Base-by-base conservation (phyloP, 1,140 invertebrate species). In the Drosophila melanogaster region DNA sequence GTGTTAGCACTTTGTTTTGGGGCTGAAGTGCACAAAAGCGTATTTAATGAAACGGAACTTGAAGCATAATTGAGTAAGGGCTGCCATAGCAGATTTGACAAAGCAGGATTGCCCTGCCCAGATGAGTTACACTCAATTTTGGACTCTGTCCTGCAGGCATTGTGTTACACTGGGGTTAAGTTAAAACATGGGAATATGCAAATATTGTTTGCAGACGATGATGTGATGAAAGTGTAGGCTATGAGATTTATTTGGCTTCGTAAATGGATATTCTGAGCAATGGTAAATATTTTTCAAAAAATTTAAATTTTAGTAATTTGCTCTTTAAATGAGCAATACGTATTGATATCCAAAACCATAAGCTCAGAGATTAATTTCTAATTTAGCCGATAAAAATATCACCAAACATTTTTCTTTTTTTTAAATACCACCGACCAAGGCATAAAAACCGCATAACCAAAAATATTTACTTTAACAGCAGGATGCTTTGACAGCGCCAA, bases 31-130 rank as follows among this genome's bases (percentile, higher is more conserved):
- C 56, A 64, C 58, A 65, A 73, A 69, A 77, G 67, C 62, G 71
- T 58, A 87, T 84, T 74, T 84, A 87, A 87, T 89, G 79, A 87
- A 89, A 84, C 83, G 84, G 76, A 87, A 89, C 79, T 81, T 51
- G 75, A 73, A 72, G 67, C 85, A 90, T 89, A 87, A 90, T 87
- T 87, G 80, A 84, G 71, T 87, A 59, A 87, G 74, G 51, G 61
- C 62, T 66, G 66, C 65, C 58, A 37, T 37, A 19, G 40, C 35
- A 70, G 41, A 47, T 66, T 74, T 64, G 72, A 64, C 59, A 74
- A 64, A 50, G 33, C 51, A 40, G 14, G 19, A 40, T 61, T 33
- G 35, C 33, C 24, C 10, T 47, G 35, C 12, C 44, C 59, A 62
- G 43, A 49, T 47, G 57, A 22, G 59, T 33, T 41, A 33, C 24